These are phyloP conservation scores for Physocephala rufipes DNA, from an alignment of 2,888 invertebrate genomes.

Conservation along the genomic window DNA sequence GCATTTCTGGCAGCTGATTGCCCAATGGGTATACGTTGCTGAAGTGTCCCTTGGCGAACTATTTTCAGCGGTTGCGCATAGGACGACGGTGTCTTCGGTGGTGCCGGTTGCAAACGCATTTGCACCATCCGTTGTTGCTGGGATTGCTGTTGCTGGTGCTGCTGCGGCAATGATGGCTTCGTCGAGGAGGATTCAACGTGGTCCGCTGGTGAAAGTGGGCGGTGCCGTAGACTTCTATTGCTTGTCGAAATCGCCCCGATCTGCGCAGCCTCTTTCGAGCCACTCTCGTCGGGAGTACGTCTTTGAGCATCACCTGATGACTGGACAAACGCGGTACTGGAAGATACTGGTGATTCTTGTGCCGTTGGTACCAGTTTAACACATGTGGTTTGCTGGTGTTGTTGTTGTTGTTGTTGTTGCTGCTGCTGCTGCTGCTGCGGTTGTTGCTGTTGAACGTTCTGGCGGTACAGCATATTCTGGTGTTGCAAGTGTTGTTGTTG, in stretches of 20 bases:
- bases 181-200: slow-evolving; percentile 52
- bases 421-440: slow-evolving; percentile 53
- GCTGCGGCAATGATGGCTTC: slow-evolving; percentile 46
- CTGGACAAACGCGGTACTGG: slow-evolving; percentile 51
- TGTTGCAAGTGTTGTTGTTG: slow-evolving; percentile 54
- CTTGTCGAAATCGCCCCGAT: slow-evolving; percentile 87
- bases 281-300: slow-evolving; percentile 50
- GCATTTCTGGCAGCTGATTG: slow-evolving; percentile 83
- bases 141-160: slow-evolving; percentile 42
- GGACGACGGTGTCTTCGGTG: slow-evolving; percentile 49
- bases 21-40: slow-evolving; percentile 43
- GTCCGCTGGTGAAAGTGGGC: slow-evolving; percentile 70
- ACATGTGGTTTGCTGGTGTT: slow-evolving; percentile 48
- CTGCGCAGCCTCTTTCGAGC: slow-evolving; percentile 77
- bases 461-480: slow-evolving; percentile 51
- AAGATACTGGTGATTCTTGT: slow-evolving; percentile 61
- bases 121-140: slow-evolving; percentile 39
- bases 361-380: slow-evolving; percentile 66
- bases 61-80: slow-evolving; percentile 46
- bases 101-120: slow-evolving; percentile 57
- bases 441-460: slow-evolving; percentile 44
- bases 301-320: slow-evolving; percentile 49
- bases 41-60: slow-evolving; percentile 63
- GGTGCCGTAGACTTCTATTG: slow-evolving; percentile 77
- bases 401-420: slow-evolving; percentile 52